Evolutionary conservation across 2,113 vertebrate species (phyloP).

Genomic region (Spilogale gracilis): DNA sequence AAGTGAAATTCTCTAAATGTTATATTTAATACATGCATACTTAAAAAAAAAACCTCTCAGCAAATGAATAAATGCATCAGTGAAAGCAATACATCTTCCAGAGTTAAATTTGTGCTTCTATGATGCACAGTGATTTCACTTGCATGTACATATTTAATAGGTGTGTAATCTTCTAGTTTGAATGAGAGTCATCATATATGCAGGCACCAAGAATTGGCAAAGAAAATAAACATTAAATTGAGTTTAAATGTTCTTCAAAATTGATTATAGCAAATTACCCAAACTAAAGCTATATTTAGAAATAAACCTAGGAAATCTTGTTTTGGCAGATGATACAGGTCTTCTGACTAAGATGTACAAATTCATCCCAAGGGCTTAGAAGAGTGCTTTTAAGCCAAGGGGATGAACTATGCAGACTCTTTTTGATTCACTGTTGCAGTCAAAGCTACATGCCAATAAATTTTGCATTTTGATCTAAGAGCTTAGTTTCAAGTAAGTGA

Average conservation of each 20-base stretch:
- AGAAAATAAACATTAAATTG: constrained; percentile 84
- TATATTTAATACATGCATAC: constrained; percentile 78
- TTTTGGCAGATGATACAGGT: constrained; percentile 75
- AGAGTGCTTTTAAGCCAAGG: neutral
- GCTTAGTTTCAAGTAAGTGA: constrained; percentile 31
- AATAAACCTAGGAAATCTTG: constrained; percentile 77
- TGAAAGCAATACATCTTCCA: constrained; percentile 71
- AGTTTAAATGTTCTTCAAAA: constrained; percentile 84
- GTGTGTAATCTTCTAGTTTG: constrained; percentile 83
- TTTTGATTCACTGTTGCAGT: constrained; percentile 33
- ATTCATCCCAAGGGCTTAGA: constrained; percentile 63
- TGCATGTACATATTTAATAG: constrained; percentile 83
- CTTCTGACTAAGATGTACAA: constrained; percentile 64
- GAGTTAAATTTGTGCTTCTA: constrained; percentile 79
- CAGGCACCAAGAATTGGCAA: constrained; percentile 76
- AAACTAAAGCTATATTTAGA: constrained; percentile 83
- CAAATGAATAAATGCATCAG: constrained; percentile 81
- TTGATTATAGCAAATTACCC: constrained; percentile 83
- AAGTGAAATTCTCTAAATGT: constrained; percentile 78
- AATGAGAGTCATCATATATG: constrained; percentile 83
- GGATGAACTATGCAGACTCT: neutral
- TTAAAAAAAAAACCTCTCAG: constrained; percentile 70
- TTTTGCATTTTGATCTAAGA: constrained; percentile 50
- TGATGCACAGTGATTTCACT: constrained; percentile 80
- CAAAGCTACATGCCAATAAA: neutral